Conservation (phyloP, 2,113 vertebrate genomes). For the Grammomys surdaster region DNA sequence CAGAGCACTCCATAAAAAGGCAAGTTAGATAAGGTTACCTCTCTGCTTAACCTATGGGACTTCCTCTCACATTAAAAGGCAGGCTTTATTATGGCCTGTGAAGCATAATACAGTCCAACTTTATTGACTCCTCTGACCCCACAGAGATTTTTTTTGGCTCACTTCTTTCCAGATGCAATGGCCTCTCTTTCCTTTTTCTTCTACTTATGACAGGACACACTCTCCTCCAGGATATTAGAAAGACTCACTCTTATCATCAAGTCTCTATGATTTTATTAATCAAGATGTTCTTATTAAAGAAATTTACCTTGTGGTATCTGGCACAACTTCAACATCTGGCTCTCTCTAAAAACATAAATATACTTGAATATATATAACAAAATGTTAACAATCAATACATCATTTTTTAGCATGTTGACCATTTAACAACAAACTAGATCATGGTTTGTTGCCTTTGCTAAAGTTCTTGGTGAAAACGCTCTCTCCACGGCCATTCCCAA, state of each 20-base stretch:
- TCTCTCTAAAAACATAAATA: background rate
- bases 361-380: background rate
- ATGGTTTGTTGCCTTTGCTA: background rate
- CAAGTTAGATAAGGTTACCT: background rate
- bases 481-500: background rate
- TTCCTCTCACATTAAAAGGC: background rate
- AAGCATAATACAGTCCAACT: background rate
- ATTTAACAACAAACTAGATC: background rate
- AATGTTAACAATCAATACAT: slow-evolving; percentile 15
- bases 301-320: background rate
- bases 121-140: background rate
- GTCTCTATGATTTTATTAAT: background rate
- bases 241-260: background rate
- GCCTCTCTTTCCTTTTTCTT: background rate
- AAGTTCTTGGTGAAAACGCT: background rate
- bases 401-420: background rate
- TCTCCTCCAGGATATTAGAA: background rate
- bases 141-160: background rate
- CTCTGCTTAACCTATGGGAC: background rate
- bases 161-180: background rate
- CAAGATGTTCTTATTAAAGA: background rate
- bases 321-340: background rate
- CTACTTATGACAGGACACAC: background rate
- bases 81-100: background rate
- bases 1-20: background rate